A percentile compares a stretch with the other conserved stretches of the same genome.
phyloP scores from a whole-genome alignment of 2,888 invertebrate genomes.

The Drosophila gaucha region DNA sequence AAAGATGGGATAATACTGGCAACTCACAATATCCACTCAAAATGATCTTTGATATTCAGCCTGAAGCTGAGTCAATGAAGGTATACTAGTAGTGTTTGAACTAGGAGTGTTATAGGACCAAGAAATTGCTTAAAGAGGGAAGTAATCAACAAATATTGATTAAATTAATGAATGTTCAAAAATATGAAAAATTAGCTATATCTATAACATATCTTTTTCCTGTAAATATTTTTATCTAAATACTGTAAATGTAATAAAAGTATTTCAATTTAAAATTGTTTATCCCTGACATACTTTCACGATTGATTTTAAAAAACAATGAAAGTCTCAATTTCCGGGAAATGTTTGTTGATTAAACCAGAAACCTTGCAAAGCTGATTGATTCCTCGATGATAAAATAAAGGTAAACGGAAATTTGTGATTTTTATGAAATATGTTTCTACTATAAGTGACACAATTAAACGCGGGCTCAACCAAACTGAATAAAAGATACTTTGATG shows the following conservation, averaged over 20 bases:
- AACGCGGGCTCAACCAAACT: neutral
- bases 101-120: too few relatives aligned
- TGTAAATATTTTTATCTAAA: too few relatives aligned
- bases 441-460: neutral
- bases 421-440: conserved; percentile 1
- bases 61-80: too few relatives aligned
- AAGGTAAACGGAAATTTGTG: neutral
- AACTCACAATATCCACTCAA: too few relatives aligned
- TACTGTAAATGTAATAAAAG: neutral
- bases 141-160: too few relatives aligned
- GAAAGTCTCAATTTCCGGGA: neutral
- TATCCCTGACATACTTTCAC: neutral
- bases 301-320: neutral
- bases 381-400: neutral
- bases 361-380: neutral
- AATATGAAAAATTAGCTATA: too few relatives aligned
- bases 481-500: neutral
- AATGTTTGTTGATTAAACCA: neutral
- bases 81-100: too few relatives aligned
- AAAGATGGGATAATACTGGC: too few relatives aligned
- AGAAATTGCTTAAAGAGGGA: too few relatives aligned
- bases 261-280: neutral
- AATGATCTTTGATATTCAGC: too few relatives aligned
- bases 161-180: too few relatives aligned
- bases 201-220: too few relatives aligned